A percentile compares a stretch with the other conserved stretches of the same genome.
These are phyloP conservation scores for Tricholauxania praeusta DNA, from an alignment of 2,888 invertebrate species.

Conservation along the genomic window DNA sequence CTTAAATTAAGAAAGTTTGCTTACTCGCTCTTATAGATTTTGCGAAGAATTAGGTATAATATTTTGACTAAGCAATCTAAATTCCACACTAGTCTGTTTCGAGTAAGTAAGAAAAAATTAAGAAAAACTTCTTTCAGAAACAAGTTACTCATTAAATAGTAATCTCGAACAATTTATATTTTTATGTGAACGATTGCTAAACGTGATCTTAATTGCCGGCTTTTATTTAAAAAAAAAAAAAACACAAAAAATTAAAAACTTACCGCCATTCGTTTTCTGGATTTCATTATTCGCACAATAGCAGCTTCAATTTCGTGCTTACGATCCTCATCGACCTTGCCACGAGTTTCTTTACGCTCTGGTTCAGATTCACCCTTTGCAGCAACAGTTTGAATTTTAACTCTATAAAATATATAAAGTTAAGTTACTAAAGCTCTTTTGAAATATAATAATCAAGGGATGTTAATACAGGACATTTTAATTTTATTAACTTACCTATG, in stretches of 20 bases:
- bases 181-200: background rate
- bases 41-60: no score
- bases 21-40: no score
- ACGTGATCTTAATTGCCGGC: background rate
- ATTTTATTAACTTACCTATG: slow-evolving; percentile 74
- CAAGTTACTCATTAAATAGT: no score
- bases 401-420: slow-evolving; percentile 70
- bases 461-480: background rate
- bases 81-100: no score
- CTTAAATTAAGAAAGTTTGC: no score
- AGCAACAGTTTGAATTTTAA: slow-evolving; percentile 94
- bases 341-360: slow-evolving; percentile 97
- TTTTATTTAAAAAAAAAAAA: no score
- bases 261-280: slow-evolving; percentile 92
- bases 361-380: slow-evolving; percentile 98
- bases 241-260: slow-evolving; percentile 48
- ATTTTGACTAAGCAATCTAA: no score
- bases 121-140: no score
- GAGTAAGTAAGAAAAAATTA: no score
- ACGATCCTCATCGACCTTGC: slow-evolving; percentile 98
- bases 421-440: slow-evolving; percentile 21
- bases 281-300: slow-evolving; percentile 98
- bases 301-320: slow-evolving; percentile 99
- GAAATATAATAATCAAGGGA: background rate
- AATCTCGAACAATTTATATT: no score